Conservation (phyloP, 2,113 vertebrate species). For the Trematomus loennbergii region DNA sequence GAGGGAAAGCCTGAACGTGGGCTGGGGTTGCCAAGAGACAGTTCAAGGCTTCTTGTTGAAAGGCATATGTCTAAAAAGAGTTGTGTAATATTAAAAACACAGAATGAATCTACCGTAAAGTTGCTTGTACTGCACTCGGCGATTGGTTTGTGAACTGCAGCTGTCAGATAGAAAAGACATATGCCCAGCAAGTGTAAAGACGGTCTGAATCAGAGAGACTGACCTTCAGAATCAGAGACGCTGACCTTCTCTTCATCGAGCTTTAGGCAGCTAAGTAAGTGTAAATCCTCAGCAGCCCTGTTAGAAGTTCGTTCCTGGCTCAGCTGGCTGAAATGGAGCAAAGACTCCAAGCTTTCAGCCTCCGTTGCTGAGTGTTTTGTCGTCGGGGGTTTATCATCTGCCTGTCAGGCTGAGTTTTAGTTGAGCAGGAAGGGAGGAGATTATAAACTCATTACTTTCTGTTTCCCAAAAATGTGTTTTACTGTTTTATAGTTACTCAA, state of each 20-base stretch:
- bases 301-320: slow-evolving; percentile 22
- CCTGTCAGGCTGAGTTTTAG: slow-evolving; percentile 6
- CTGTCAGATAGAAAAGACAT: slow-evolving; percentile 12
- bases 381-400: slow-evolving; percentile 1
- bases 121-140: not conserved
- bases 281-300: slow-evolving; percentile 43
- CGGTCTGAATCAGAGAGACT: slow-evolving; percentile 26
- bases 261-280: slow-evolving; percentile 45
- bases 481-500: not conserved
- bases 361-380: not conserved
- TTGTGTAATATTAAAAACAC: not conserved
- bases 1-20: slow-evolving; percentile 35
- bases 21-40: slow-evolving; percentile 38
- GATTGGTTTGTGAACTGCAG: not conserved
- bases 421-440: not conserved
- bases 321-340: not conserved
- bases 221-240: slow-evolving; percentile 30
- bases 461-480: not conserved
- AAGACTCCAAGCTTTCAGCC: not conserved
- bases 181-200: slow-evolving; percentile 32
- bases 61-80: not conserved
- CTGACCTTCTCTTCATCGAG: slow-evolving; percentile 48
- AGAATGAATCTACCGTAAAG: not conserved
- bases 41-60: slow-evolving; percentile 11
- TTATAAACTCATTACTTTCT: not conserved